Base-by-base conservation (phyloP, 2,113 vertebrate genomes). In the Pseudorhombus dupliciocellatus region DNA sequence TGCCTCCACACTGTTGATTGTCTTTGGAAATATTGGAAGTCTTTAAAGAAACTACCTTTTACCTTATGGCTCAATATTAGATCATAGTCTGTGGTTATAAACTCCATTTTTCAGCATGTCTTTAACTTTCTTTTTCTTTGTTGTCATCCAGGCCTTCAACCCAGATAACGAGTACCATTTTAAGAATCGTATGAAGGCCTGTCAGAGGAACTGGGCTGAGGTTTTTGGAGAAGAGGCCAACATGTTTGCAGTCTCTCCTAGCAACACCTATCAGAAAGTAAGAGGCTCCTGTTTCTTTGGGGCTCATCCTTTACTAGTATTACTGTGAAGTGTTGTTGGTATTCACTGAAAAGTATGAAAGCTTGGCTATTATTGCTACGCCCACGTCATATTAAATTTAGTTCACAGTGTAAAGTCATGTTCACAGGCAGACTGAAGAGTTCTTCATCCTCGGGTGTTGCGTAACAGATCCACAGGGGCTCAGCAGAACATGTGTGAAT, bases 131-230 rank as follows among this genome's bases (percentile, higher is more conserved):
- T 46, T 1, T 40, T 15, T 79, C 48, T 21, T 18, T 53, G 22
- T 70, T 48, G 63, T 62, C 67, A 66, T 88, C 24, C 83, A 99
- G 98, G 98, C 97, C 46, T 97, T 99, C 80, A 99, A 99, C 89
- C 97, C 98, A 0, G 98, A 98, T 86, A 99, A 99, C 15, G 98
- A 99, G 84, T 99, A 99, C 91, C 98, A 99, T 87, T 99, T 99
- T 89, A 99, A 99, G 92, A 99, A 99, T 78, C 95, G 98, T 78
- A 97, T 99, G 97, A 99, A 99, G 91, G 91, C 93, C 0, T 96
- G 95, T 84, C 97, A 99, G 84, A 96, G 97, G 88, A 98, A 96
- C 90, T 99, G 98, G 98, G 94, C 95, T 6, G 98, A 99, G 70
- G 95, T 99, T 58, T 98, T 99, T 56, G 96, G 98, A 77, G 98